These are phyloP conservation scores for Rhinopomastus cyanomelas DNA, from an alignment of 2,113 vertebrate genomes.

Conservation along the genomic window DNA sequence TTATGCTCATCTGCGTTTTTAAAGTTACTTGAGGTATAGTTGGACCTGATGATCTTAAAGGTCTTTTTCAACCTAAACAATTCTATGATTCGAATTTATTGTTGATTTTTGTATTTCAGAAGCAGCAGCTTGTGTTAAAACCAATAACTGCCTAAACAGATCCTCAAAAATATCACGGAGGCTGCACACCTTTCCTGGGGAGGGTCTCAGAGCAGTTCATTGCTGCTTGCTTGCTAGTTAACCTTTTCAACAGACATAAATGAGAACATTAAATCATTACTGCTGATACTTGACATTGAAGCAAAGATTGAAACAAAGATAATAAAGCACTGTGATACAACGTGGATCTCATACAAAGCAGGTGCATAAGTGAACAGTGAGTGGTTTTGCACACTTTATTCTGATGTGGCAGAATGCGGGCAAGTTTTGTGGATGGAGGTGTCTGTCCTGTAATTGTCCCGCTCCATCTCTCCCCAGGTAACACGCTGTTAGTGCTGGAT, in stretches of 20 bases:
- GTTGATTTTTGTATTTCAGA: background rate
- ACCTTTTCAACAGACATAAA: background rate
- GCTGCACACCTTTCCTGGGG: background rate
- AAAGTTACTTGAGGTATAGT: background rate
- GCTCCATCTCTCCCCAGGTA: background rate
- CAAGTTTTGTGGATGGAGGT: background rate
- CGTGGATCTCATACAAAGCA: background rate
- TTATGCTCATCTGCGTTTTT: background rate
- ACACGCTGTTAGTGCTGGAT: background rate
- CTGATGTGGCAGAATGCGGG: background rate
- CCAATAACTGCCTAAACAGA: background rate
- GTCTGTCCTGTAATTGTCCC: background rate
- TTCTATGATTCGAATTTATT: background rate
- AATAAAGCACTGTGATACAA: background rate
- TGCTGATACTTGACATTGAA: background rate
- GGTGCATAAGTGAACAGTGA: background rate
- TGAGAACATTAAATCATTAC: slow-evolving; percentile 10
- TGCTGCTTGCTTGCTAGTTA: background rate
- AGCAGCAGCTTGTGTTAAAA: background rate
- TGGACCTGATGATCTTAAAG: no score
- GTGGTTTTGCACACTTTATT: background rate
- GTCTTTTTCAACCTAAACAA: no score
- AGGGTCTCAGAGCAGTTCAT: background rate
- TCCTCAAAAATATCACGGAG: background rate
- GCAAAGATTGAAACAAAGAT: background rate